phyloP scores from a whole-genome alignment of 2,797 vertebrate species.

The Sparus aurata region DNA sequence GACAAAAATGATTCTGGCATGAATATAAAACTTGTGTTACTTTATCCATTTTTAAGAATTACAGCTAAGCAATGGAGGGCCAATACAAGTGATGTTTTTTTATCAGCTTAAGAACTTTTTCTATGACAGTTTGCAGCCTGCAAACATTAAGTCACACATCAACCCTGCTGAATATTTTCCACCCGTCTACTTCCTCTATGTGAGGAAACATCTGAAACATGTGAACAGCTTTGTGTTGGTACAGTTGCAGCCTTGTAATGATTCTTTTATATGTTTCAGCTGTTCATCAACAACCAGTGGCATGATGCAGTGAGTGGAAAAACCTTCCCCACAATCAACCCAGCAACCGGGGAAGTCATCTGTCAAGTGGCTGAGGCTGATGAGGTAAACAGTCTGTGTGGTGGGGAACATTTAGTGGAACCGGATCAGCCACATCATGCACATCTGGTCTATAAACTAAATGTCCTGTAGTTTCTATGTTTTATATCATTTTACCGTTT shows the following conservation, averaged over 20 bases:
- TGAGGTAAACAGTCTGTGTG: constrained; percentile 81
- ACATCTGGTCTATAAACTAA: background rate
- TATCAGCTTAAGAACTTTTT: no score
- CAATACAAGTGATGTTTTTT: no score
- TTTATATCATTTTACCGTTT: background rate
- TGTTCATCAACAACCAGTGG: constrained; percentile 98
- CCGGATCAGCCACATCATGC: background rate
- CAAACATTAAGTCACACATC: no score
- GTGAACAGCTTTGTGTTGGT: background rate
- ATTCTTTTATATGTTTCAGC: constrained; percentile 77
- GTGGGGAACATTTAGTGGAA: background rate
- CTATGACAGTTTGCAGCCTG: no score
- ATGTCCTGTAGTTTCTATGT: background rate
- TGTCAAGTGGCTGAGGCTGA: constrained; percentile 95
- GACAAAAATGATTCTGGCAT: no score
- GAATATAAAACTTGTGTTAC: no score
- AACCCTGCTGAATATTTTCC: no score
- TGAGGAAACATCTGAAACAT: no score
- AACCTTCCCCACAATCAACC: constrained; percentile 93
- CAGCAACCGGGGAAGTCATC: constrained; percentile 93
- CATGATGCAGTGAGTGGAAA: constrained; percentile 91
- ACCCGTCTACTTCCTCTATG: no score
- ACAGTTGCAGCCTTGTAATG: background rate
- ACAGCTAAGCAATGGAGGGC: no score
- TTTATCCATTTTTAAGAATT: no score